Evolutionary conservation across 1,140 invertebrate species (phyloP), one percentile per base, ranked within the genome.

Genomic region (Babylonia areolata): DNA sequence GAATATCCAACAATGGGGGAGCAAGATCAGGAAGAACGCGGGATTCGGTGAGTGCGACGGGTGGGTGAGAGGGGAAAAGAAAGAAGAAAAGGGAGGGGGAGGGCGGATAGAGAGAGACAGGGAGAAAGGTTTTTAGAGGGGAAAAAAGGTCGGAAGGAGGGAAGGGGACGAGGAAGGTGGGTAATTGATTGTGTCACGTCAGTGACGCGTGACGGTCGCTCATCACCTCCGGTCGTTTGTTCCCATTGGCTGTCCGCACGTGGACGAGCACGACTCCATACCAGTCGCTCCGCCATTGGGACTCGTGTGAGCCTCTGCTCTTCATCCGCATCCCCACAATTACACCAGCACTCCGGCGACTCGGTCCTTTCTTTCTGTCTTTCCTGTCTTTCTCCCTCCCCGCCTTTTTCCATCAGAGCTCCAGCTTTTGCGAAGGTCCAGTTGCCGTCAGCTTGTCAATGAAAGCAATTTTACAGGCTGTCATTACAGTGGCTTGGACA

Each of bases 121-220:
- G 28, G 33, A 58, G 31, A 33, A 77, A n/a, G 37, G 23, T 33
- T 73, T 39, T 12, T 33, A n/a, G 75, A 6, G 31, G 83, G 2
- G 20, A 51, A 46, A 35, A 37, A 31, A 42, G 69, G 77, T 42
- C 64, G 1, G 42, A 40, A 79, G 51, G 39, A 54, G 71, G 40
- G 73, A 35, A 58, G 33, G 51, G 40, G 35, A 69, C 33, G 84
- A 54, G 73, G 51, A 85, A 46, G 51, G 77, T 51, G 77, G 69
- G 51, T 85, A 77, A 75, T 77, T 33, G 64, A 85, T 73, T 78
- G 84, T 75, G 82, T 69, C 46, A 64, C 58, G 58, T 64, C 58
- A 64, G 2, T 64, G 58, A 64, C 58, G 28, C 58, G 58, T 64
- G 58, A 64, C 28, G 58, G 15, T n/a, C 0, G 20, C 58, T 23